Base-by-base conservation (phyloP, 2,888 invertebrate species). In the Reticulitermes lucifugus region DNA sequence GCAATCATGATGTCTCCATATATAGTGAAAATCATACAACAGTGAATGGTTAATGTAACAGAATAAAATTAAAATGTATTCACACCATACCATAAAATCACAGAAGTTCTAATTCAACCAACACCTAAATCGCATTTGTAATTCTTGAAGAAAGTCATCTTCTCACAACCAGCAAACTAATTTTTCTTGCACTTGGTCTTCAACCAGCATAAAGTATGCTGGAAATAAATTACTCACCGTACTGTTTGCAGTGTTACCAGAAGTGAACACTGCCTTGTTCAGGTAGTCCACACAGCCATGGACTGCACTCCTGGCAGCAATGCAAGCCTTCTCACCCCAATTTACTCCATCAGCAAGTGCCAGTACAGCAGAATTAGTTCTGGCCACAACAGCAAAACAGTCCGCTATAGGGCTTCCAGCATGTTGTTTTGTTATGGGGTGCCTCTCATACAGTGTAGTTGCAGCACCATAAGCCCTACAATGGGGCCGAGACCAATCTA, bases 321-420 rank as follows among this genome's bases (percentile, higher is more conserved):
- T 91, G 85, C 95, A 94, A 41, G 97, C 96, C 89, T 96, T 96
- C 89, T 96, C 95, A 90, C 97, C 97, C 97, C 97, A 98, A 91
- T 98, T 97, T 3, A 97, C 97, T 43, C 97, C 97, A 91, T 97
- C 97, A 5, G 97, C 97, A 85, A 98, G 93, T 22, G 96, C 95
- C 90, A 97, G 92, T 85, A 97, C 93, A 25, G 95, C 95, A 86
- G 94, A 95, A 91, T 97, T 95, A n/a, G 92, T 92, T 82, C 94
- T 91, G 7, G 94, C 93, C 65, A 94, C 95, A 86, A 97, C 92
- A 0, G 95, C 97, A 91, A 96, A 97, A 88, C 96, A 96, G 91
- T 97, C 97, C 25, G 97, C 97, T 87, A 97, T 96, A 0, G 97
- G 97, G 90, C 95, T 95, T 1, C 97, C 97, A 91, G 94, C 93